Evolutionary conservation across 2,888 invertebrate genomes (phyloP), one percentile per base, ranked within the genome.

Genomic region (Piscicola geometra): DNA sequence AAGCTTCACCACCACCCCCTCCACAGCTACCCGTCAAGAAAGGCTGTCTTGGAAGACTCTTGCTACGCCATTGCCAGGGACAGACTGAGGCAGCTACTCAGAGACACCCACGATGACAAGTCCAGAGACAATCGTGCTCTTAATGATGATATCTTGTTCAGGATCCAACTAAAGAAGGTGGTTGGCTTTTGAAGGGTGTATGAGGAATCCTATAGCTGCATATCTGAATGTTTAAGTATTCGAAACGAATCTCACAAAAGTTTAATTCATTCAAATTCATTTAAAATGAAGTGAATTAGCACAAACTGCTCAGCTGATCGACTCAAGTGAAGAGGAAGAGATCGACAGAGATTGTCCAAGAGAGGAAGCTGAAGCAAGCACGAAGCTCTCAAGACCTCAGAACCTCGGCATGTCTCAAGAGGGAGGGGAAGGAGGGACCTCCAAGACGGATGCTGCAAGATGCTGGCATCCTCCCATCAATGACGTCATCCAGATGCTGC

Each of bases 11-110:
- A n/a, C n/a, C n/a, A n/a, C n/a, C n/a, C n/a, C n/a, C n/a, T n/a
- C n/a, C n/a, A n/a, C n/a, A 56, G 60, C 9, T 56, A 56, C 60
- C 21, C 25, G n/a, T 15, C 3, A 18, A 56, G 25, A 25, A 25
- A 56, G 12, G 25, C 60, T 18, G 9, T n/a, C 3, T 56, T 25
- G 9, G 60, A 18, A 21, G 60, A 56, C 60, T 56, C 60, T 25
- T 56, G 60, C n/a, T 56, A 56, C n/a, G 60, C 15, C 60, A 56
- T 5, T 56, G 60, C 60, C 3, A 56, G n/a, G n/a, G 25, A 56
- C 9, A 56, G 60, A 56, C 25, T 56, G 60, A 56, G 25, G n/a
- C 15, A 56, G 60, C 25, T 56, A 56, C 60, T 56, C 25, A 18
- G n/a, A 25, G 12, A 56, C 3, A 56, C 25, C 3, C 5, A 56